phyloP scores from a whole-genome alignment of 1,140 invertebrate genomes.

The Brachionus manjavacas region DNA sequence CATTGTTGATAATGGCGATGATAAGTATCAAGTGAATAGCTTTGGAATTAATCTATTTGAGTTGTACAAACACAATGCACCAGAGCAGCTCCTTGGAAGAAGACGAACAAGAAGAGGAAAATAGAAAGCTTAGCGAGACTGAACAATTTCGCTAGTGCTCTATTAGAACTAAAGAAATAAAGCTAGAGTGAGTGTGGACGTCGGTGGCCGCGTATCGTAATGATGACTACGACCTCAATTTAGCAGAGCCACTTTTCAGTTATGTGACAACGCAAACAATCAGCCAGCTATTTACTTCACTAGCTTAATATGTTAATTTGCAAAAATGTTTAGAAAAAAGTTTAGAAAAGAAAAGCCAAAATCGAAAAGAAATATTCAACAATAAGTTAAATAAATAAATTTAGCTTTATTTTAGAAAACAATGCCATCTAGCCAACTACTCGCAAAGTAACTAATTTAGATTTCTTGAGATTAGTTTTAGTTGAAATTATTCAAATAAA shows the following conservation, averaged over 20 bases:
- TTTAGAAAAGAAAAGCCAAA: background rate
- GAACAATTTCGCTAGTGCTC: background rate
- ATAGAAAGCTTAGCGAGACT: background rate
- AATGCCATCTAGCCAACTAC: background rate
- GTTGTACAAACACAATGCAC: background rate
- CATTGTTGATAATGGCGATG: background rate
- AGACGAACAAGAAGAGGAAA: no score
- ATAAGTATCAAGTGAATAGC: background rate
- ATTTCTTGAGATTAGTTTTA: slow-evolving; percentile 1
- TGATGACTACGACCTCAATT: slow-evolving; percentile 34
- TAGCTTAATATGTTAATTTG: background rate
- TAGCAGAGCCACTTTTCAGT: background rate
- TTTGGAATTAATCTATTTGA: background rate
- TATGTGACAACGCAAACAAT: slow-evolving; percentile 15
- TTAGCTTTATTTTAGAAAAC: background rate
- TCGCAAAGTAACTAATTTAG: background rate
- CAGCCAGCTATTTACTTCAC: background rate
- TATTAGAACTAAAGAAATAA: background rate
- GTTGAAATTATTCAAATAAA: background rate
- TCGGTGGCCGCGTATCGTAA: background rate
- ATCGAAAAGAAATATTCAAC: background rate
- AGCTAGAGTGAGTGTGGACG: background rate
- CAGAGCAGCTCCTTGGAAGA: no score
- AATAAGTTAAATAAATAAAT: background rate
- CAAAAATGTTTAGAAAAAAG: background rate